Evolutionary conservation across 2,888 invertebrate genomes (phyloP), one percentile per base, ranked within the genome.

Genomic region (Eucriotettix oculatus): DNA sequence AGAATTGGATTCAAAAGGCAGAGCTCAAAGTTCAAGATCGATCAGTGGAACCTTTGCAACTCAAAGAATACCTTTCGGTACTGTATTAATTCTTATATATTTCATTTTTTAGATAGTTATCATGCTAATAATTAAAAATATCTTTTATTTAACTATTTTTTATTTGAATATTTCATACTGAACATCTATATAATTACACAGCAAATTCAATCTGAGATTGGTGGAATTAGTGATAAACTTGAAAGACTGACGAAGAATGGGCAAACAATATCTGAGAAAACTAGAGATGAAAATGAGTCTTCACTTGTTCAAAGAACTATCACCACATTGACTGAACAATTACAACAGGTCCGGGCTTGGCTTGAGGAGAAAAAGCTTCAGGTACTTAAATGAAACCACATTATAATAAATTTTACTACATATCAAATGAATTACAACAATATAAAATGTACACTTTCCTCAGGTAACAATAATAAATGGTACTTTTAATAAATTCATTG

Each of bases 1-100:
- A 87, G 70, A 79, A 79, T 61, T 94, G 94, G 93, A 78, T 93
- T 62, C 82, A 87, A 66, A 83, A 85, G 59, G 87, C 91, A 10
- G 93, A 93, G 73, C 77, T 88, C 48, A 86, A 86, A 68, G 83
- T 91, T 43, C 85, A 89, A 69, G 90, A 93, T 70, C 80, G 90
- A 62, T 83, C 86, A 1, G 75, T 84, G 58, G 86, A 90, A 67
- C 92, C 93, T 1, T 81, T 83, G 66, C 77, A 82, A 57, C 81
- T 90, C 70, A 85, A 87, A 71, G 88, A 92, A 71, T 79, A 84
- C 62, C 75, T 93, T 62, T 85, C 86, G 67, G 74, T 74, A 67
- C 62, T 63, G 54, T 55, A 55, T 55, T 2, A 1, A 9, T 14
- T 9, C 29, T 42, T 56, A 55, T 53, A 54, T 48, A n/a, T 3